These are phyloP conservation scores for Lycaena phlaeas DNA, from an alignment of 2,888 invertebrate species.

Conservation along the genomic window DNA sequence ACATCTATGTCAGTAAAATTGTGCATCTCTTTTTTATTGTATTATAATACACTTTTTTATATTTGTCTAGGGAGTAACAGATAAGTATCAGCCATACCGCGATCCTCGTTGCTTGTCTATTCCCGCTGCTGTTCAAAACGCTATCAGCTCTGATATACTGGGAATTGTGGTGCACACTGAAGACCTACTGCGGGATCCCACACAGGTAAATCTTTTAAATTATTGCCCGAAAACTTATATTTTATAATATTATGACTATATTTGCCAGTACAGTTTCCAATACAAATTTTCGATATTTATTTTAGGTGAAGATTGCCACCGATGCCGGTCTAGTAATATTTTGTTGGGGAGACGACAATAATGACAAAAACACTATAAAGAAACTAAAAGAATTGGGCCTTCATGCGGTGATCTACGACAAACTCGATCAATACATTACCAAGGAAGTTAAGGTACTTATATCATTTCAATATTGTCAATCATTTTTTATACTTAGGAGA, in stretches of 20 bases:
- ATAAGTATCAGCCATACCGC: constrained; percentile 82
- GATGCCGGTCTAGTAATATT: constrained; percentile 90
- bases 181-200: constrained; percentile 88
- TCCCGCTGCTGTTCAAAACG: constrained; percentile 86
- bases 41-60: no score
- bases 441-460: constrained; percentile 77
- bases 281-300: constrained; percentile 8
- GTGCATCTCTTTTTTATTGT: no score
- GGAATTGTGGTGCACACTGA: constrained; percentile 95
- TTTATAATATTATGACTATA: no score
- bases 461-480: neutral
- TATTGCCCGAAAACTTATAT: no score
- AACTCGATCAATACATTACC: constrained; percentile 82
- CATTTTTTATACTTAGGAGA: neutral
- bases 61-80: constrained; percentile 46
- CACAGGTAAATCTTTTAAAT: constrained; percentile 71
- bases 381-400: constrained; percentile 90
- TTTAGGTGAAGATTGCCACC: constrained; percentile 82
- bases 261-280: neutral
- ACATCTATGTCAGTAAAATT: no score
- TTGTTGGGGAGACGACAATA: constrained; percentile 98
- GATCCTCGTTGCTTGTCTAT: constrained; percentile 89
- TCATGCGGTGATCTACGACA: constrained; percentile 97
- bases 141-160: constrained; percentile 85
- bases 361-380: constrained; percentile 87